Evolutionary conservation across 2,797 vertebrate species (phyloP).

Genomic region (Sphenodon punctatus): DNA sequence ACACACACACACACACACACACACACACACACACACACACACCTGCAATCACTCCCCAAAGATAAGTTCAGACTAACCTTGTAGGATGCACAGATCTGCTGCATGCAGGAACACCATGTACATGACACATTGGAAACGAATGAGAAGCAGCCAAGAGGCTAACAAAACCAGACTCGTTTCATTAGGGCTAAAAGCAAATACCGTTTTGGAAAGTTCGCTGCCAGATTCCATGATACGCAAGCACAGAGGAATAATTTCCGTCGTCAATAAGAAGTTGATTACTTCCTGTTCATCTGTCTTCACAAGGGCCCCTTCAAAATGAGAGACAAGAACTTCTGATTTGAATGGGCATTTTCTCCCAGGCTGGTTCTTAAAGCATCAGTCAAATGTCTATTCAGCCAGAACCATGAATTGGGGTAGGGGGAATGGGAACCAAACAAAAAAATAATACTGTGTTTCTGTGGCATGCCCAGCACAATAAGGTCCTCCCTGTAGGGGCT

Average conservation of each 20-base stretch:
- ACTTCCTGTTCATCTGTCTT: constrained; percentile 99
- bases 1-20: no score
- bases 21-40: no score
- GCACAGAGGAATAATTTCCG: constrained; percentile 97
- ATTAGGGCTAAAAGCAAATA: constrained; percentile 59
- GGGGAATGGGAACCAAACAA: no score
- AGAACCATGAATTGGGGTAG: no score
- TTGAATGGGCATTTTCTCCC: constrained; percentile 11
- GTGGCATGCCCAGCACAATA: no score
- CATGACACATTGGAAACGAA: background rate
- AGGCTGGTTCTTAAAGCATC: background rate
- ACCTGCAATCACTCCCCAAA: background rate
- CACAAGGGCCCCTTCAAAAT: constrained; percentile 89
- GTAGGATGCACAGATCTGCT: background rate
- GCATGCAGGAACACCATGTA: background rate
- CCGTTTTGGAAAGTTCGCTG: constrained; percentile 98
- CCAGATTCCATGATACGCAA: constrained; percentile 99
- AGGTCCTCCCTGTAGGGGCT: no score
- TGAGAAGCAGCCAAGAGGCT: background rate
- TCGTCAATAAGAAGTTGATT: constrained; percentile 96
- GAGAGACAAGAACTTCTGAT: constrained; percentile 32
- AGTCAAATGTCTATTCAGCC: background rate
- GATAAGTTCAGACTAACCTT: background rate
- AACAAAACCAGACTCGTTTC: background rate
- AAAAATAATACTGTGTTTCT: no score